Evolutionary conservation across 2,113 vertebrate genomes (phyloP).

Genomic region (Mobula birostris): DNA sequence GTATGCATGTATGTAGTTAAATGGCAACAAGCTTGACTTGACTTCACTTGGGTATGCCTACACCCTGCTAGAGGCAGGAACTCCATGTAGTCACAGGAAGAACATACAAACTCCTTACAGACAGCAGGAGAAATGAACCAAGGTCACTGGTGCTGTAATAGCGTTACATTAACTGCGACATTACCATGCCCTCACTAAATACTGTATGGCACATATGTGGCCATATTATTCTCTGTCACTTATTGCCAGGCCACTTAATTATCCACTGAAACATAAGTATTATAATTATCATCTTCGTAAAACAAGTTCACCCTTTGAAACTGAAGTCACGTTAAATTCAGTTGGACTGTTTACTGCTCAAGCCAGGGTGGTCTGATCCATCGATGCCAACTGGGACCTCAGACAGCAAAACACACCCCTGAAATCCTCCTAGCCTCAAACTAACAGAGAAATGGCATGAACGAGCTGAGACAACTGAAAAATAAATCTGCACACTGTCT

Average conservation of each 20-base stretch:
- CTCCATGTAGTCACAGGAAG: too few species aligned
- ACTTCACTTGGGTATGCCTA: too few species aligned
- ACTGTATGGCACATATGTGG: too few species aligned
- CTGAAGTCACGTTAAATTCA: not conserved
- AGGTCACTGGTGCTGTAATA: too few species aligned
- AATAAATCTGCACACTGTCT: not conserved
- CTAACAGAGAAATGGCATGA: not conserved
- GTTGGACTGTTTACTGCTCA: not conserved
- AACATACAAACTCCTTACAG: too few species aligned
- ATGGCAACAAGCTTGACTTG: too few species aligned
- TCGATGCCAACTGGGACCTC: not conserved
- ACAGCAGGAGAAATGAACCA: too few species aligned
- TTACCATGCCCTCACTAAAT: too few species aligned
- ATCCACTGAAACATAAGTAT: not conserved
- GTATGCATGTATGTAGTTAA: too few species aligned
- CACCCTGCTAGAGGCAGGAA: too few species aligned
- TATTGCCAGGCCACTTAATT: not conserved
- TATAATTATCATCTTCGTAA: not conserved
- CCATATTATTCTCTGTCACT: too few species aligned
- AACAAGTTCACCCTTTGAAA: not conserved
- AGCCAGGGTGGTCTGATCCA: not conserved
- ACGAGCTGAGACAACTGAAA: slow-evolving; percentile 6
- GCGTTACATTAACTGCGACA: too few species aligned
- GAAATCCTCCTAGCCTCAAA: not conserved
- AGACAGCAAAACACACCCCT: not conserved